Conservation (phyloP, 2,888 invertebrate species). For the Brachycybe producta region DNA sequence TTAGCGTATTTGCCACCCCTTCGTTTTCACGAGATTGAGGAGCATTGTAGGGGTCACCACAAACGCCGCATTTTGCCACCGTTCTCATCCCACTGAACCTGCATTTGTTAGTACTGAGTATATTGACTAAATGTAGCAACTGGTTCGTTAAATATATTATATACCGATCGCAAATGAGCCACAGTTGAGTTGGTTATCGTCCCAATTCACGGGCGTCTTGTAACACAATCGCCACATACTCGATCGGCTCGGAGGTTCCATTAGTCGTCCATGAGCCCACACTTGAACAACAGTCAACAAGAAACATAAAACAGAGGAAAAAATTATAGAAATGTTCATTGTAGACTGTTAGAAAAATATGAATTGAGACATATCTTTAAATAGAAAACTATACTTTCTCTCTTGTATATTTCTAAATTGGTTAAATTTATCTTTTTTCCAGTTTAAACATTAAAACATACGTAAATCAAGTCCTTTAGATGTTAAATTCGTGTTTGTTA, state of each 20-base stretch:
- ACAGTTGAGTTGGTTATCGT: conserved; percentile 28
- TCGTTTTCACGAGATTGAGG: conserved; percentile 28
- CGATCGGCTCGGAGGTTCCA: conserved; percentile 28
- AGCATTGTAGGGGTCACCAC: conserved; percentile 61
- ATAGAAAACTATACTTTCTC: too few species aligned
- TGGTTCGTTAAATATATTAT: neutral
- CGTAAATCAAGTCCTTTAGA: too few species aligned
- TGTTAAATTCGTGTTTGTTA: too few species aligned
- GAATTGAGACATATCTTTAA: too few species aligned
- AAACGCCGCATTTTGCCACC: conserved; percentile 71
- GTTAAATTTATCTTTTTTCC: too few species aligned
- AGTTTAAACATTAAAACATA: too few species aligned
- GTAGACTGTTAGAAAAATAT: too few species aligned
- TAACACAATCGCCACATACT: conserved; percentile 52
- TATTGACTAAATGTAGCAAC: neutral
- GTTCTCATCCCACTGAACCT: conserved; percentile 25
- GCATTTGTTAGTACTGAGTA: neutral
- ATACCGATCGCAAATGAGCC: conserved; percentile 24
- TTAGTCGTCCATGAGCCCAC: conserved; percentile 26
- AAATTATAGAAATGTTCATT: too few species aligned
- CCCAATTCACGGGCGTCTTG: conserved; percentile 26
- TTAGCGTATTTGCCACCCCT: conserved; percentile 30
- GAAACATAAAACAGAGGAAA: too few species aligned
- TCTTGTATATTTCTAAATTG: too few species aligned
- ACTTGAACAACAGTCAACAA: too few species aligned